Conservation (phyloP, 2,113 vertebrate genomes). For the Thalassoma bifasciatum region DNA sequence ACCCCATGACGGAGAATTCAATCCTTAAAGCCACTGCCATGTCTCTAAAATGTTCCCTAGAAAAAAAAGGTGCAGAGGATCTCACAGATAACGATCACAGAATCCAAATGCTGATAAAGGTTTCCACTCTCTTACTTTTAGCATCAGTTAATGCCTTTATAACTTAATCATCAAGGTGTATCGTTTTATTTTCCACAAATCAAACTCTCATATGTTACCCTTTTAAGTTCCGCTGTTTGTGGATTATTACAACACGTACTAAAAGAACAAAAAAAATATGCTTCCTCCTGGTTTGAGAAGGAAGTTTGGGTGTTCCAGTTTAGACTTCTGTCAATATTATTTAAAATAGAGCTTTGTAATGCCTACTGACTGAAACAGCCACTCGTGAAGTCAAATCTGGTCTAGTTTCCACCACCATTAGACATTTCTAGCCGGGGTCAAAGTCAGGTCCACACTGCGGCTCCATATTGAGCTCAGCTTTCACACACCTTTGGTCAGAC, state of each 20-base stretch:
- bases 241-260: too few relatives aligned
- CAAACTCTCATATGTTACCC: neutral
- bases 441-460: slow-evolving; percentile 23
- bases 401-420: slow-evolving; percentile 6
- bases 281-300: neutral
- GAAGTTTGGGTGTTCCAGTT: slow-evolving; percentile 9
- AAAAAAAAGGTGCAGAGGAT: neutral
- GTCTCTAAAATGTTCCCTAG: neutral
- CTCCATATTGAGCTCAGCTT: slow-evolving; percentile 31
- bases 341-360: slow-evolving; percentile 6
- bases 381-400: neutral
- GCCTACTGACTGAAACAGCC: slow-evolving; percentile 6
- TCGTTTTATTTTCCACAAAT: neutral
- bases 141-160: neutral
- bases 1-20: too few relatives aligned
- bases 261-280: neutral
- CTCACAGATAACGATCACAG: neutral
- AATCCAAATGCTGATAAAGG: neutral
- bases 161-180: slow-evolving; percentile 9
- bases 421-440: neutral
- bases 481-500: slow-evolving; percentile 70
- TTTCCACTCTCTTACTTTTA: neutral
- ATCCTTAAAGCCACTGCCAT: neutral
- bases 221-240: too few relatives aligned
- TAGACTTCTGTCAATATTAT: slow-evolving; percentile 20